These are phyloP conservation scores for Lobophora halterata DNA, from an alignment of 2,888 invertebrate species.

Conservation along the genomic window DNA sequence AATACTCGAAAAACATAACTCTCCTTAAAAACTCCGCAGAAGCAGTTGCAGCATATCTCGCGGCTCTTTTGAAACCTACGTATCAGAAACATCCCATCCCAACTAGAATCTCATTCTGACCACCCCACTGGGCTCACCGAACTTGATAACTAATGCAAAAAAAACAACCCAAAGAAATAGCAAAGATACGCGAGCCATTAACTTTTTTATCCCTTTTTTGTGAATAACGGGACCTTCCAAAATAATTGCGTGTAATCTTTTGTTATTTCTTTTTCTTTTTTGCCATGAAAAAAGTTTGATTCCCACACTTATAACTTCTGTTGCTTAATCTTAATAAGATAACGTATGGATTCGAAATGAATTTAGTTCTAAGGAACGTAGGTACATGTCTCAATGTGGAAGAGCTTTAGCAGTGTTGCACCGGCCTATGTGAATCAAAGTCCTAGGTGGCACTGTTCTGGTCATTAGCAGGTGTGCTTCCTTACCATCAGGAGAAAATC, in stretches of 20 bases:
- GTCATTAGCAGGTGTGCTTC: too few relatives aligned
- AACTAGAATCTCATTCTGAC: constrained; percentile 30
- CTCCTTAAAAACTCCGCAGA: not conserved
- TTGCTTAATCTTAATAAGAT: constrained; percentile 16
- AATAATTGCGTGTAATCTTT: constrained; percentile 77
- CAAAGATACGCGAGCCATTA: constrained; percentile 73
- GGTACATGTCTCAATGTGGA: too few relatives aligned
- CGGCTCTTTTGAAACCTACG: constrained; percentile 18
- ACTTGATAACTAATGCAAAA: constrained; percentile 55
- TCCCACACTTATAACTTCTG: constrained; percentile 58
- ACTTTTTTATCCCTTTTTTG: constrained; percentile 59
- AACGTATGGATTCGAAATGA: too few relatives aligned
- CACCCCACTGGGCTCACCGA: constrained; percentile 66
- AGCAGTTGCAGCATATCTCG: too few relatives aligned
- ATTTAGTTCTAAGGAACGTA: too few relatives aligned
- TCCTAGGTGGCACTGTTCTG: too few relatives aligned
- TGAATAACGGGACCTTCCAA: constrained; percentile 61
- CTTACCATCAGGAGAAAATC: too few relatives aligned
- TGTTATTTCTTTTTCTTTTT: constrained; percentile 60
- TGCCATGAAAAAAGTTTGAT: constrained; percentile 45
- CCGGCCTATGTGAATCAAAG: too few relatives aligned
- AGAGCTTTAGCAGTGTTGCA: too few relatives aligned
- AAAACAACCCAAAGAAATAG: constrained; percentile 61
- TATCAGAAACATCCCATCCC: constrained; percentile 12
- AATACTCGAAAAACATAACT: constrained; percentile 2